Conservation (phyloP, 2,113 vertebrate species). For the Mesitornis unicolor region DNA sequence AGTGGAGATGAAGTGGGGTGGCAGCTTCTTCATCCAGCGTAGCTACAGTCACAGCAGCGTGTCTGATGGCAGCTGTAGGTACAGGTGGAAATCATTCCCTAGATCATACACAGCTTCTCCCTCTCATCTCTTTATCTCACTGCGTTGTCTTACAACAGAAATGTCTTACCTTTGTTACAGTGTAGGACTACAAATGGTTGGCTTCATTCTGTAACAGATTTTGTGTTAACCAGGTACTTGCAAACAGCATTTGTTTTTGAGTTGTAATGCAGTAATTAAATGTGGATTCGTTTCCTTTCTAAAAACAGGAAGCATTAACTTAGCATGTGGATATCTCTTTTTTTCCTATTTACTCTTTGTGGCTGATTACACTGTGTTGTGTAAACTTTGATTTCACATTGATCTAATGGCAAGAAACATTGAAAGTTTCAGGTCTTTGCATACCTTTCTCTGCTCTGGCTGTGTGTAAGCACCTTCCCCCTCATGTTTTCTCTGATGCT, state of each 20-base stretch:
- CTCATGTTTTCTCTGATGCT: neutral
- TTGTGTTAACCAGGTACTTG: neutral
- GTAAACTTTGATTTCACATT: neutral
- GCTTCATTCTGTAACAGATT: neutral
- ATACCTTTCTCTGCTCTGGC: neutral
- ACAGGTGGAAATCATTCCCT: neutral
- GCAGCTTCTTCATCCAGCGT: neutral
- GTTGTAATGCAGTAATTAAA: neutral
- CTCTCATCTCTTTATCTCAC: neutral
- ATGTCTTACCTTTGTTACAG: neutral
- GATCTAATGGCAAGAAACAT: neutral
- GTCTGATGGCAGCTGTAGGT: neutral
- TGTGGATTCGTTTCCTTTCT: neutral
- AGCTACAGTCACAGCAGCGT: neutral
- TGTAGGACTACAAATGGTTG: neutral
- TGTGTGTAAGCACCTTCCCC: neutral
- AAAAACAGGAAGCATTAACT: neutral
- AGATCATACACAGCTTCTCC: neutral
- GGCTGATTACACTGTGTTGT: neutral
- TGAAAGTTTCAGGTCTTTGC: neutral
- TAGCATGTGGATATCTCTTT: neutral
- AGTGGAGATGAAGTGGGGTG: conserved; percentile 36
- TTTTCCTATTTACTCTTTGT: neutral
- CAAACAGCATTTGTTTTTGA: neutral
- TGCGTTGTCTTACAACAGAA: neutral